These are phyloP conservation scores for Nothura maculosa DNA, from an alignment of 2,797 vertebrate species.

Conservation along the genomic window DNA sequence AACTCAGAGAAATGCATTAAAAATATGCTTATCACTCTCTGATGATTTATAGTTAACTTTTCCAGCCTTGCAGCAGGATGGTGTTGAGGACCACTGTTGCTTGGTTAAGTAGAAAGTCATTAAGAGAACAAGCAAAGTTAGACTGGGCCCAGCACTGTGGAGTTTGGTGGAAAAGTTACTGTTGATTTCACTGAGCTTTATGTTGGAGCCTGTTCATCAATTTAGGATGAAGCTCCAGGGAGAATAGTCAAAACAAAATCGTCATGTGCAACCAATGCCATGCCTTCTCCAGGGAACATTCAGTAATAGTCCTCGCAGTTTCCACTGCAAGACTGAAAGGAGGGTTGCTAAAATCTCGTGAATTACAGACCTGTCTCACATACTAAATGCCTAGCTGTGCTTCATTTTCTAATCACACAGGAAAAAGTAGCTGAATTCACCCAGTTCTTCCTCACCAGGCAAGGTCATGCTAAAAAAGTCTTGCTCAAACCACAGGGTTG, in stretches of 20 bases:
- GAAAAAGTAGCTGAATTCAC: neutral
- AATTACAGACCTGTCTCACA: neutral
- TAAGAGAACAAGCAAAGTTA: neutral
- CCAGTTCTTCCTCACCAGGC: neutral
- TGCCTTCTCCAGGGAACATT: neutral
- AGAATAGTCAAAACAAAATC: neutral
- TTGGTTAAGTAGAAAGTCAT: neutral
- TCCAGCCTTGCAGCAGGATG: neutral
- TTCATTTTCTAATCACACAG: neutral
- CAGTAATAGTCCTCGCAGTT: neutral
- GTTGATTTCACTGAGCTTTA: neutral
- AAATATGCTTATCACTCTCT: neutral
- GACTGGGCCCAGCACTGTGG: neutral
- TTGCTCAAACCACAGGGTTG: neutral
- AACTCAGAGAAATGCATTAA: neutral
- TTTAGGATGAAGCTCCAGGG: neutral
- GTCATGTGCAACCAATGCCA: neutral
- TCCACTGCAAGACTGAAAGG: neutral
- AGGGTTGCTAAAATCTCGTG: neutral
- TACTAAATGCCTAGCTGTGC: neutral
- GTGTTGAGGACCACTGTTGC: accelerated
- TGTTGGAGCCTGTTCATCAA: neutral
- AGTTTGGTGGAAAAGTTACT: neutral
- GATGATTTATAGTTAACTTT: neutral
- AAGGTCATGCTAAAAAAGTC: neutral